Percentiles rank a stretch among this genome's conserved stretches.
These are phyloP conservation scores for Ibidorhyncha struthersii DNA, from an alignment of 2,113 vertebrate species.

Conservation along the genomic window DNA sequence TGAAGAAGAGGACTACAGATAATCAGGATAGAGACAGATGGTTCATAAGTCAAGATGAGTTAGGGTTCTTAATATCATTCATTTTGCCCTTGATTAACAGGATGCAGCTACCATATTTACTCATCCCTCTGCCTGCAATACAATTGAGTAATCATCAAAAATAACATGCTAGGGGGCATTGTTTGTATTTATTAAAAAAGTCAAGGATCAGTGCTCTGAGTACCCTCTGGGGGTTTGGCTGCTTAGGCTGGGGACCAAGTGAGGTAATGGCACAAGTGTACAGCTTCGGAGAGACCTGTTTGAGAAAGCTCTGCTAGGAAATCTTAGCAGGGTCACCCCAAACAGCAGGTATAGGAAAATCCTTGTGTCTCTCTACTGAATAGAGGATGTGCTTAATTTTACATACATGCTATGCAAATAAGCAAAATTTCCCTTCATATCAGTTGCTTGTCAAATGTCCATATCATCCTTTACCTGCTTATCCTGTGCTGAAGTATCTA, in stretches of 20 bases:
- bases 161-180: rapidly evolving
- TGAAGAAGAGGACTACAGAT: not conserved
- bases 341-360: not conserved
- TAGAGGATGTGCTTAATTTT: not conserved
- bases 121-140: not conserved
- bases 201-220: not conserved
- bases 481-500: not conserved
- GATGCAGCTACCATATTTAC: not conserved
- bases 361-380: not conserved
- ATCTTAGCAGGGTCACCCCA: not conserved
- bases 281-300: not conserved
- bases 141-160: not conserved
- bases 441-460: not conserved
- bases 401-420: not conserved
- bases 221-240: not conserved
- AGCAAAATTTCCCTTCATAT: not conserved
- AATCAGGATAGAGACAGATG: not conserved
- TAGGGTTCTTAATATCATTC: not conserved
- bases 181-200: not conserved
- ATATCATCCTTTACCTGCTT: not conserved
- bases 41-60: not conserved
- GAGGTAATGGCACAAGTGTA: not conserved
- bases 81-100: not conserved
- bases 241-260: not conserved
- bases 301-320: not conserved